A percentile compares a stretch with the other conserved stretches of the same genome.
Evolutionary conservation across 2,888 invertebrate genomes (phyloP).

Genomic region (Aphidius colemani): DNA sequence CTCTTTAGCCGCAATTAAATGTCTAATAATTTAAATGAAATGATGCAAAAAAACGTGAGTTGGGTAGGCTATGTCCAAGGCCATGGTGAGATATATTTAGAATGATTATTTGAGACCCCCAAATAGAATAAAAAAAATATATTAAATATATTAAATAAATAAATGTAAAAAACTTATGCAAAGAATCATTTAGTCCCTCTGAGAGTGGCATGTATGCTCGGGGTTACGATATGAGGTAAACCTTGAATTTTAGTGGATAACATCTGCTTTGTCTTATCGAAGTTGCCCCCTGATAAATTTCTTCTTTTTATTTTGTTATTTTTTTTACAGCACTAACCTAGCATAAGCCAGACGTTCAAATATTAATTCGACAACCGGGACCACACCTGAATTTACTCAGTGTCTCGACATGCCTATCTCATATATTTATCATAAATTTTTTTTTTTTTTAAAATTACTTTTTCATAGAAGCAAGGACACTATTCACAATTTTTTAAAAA

Average conservation of each 20-base stretch:
- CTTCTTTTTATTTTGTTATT: slow-evolving; percentile 8
- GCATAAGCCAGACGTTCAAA: slow-evolving; percentile 59
- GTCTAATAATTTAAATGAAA: slow-evolving; percentile 51
- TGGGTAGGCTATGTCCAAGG: slow-evolving; percentile 50
- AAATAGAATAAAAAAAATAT: neutral
- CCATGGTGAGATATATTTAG: slow-evolving; percentile 42
- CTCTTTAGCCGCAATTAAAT: slow-evolving; percentile 41
- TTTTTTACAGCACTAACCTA: slow-evolving; percentile 56
- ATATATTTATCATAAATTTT: slow-evolving; percentile 16
- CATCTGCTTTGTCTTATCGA: slow-evolving; percentile 58
- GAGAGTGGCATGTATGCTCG: neutral
- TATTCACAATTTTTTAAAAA: no score
- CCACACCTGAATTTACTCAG: slow-evolving; percentile 55
- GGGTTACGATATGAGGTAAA: slow-evolving; percentile 47
- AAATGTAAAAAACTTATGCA: no score
- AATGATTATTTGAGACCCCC: slow-evolving; percentile 21
- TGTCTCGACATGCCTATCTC: slow-evolving; percentile 33
- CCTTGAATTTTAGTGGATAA: slow-evolving; percentile 60
- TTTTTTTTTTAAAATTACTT: slow-evolving; percentile 17
- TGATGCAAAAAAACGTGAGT: slow-evolving; percentile 50
- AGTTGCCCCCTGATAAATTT: slow-evolving; percentile 48
- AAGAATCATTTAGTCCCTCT: no score
- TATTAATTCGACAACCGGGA: slow-evolving; percentile 50
- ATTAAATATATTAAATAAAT: neutral
- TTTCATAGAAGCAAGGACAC: slow-evolving; percentile 1